Evolutionary conservation across 2,797 vertebrate genomes (phyloP), one percentile per base, ranked within the genome.

Genomic region (Alfaro cultratus): DNA sequence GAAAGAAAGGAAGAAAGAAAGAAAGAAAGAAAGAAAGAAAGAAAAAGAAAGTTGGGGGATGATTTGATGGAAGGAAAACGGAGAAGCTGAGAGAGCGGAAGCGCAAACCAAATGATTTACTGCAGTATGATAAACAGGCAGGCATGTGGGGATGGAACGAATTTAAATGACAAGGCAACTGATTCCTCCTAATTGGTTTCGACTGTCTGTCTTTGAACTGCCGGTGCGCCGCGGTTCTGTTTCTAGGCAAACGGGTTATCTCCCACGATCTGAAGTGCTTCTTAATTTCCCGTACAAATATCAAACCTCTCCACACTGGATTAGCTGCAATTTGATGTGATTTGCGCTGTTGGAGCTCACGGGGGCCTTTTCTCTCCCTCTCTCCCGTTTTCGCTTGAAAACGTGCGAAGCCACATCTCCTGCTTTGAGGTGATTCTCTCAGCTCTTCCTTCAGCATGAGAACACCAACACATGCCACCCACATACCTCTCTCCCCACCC

Each of bases 111-210:
- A 88, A 88, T 91, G 90, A 88, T 93, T 92, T 90, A 90, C 88
- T 81, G 88, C 87, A 4, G 82, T 74, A 86, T 87, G 86, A 86
- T 86, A 89, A 93, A 90, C 87, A 86, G 80, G 86, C 64, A 89
- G 83, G 73, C 77, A 76, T 86, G 83, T 79, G 83, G 85, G 85
- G 87, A 93, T 91, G 93, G 92, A 94, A 93, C 92, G 23, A 92
- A 93, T 95, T 77, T 92, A 92, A 93, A 91, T 92, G 94, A 94
- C 94, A 93, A 92, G 93, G 87, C 80, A 81, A 79, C 93, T 92
- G 93, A 95, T 93, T 93, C 86, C 86, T 85, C 74, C 82, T 93
- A 93, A 95, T 94, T 95, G 94, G 91, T 95, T 95, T 89, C 89
- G 89, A 93, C 93, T 90, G 85, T 75, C 73, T 91, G 79, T 89